These are phyloP conservation scores for Taurulus bubalis DNA, from an alignment of 2,113 vertebrate species.

Conservation along the genomic window DNA sequence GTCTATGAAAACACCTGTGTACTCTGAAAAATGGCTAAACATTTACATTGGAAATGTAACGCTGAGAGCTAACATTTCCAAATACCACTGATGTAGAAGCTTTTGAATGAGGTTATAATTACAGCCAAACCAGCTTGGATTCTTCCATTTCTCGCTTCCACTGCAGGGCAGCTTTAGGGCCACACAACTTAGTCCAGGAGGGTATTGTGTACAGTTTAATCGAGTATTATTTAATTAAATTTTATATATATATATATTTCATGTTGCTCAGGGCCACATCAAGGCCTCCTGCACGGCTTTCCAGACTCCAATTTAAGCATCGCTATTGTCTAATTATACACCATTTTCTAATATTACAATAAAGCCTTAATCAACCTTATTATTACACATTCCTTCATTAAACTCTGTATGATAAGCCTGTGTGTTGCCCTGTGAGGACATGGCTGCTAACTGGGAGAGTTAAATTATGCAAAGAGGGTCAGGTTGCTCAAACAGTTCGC, in stretches of 20 bases:
- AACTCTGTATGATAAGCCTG: constrained; percentile 16
- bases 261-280: constrained; percentile 13
- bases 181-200: background rate
- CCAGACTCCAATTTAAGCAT: constrained; percentile 9
- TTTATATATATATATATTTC: background rate
- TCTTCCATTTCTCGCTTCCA: background rate
- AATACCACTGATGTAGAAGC: constrained; percentile 23
- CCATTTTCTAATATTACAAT: constrained; percentile 18
- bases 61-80: constrained; percentile 29
- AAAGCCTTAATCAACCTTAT: constrained; percentile 17
- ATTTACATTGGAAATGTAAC: constrained; percentile 59
- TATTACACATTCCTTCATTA: constrained; percentile 25
- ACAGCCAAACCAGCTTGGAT: constrained; percentile 21
- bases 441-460: constrained; percentile 30
- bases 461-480: constrained; percentile 67
- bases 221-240: background rate
- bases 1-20: constrained; percentile 47
- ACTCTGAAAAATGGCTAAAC: constrained; percentile 38
- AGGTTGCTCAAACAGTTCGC: constrained; percentile 60
- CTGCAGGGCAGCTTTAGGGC: background rate
- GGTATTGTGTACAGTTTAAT: background rate
- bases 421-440: constrained; percentile 8
- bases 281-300: background rate
- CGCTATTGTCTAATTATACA: constrained; percentile 8
- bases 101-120: constrained; percentile 31